phyloP scores from a whole-genome alignment of 2,797 vertebrate species.

The Garrulus glandarius region DNA sequence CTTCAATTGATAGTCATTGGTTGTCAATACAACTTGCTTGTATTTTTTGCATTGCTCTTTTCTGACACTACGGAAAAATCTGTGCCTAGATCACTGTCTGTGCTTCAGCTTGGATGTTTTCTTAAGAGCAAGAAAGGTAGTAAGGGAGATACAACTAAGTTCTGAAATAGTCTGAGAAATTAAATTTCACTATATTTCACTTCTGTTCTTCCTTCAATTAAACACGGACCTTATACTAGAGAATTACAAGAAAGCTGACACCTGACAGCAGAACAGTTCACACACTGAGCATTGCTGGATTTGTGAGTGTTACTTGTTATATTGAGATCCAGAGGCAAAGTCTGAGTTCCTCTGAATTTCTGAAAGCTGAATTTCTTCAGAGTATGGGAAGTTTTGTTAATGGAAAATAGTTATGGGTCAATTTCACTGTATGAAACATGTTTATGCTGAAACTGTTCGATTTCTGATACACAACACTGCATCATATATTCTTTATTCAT shows the following conservation, averaged over 20 bases:
- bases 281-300: neutral
- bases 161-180: neutral
- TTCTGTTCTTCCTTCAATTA: neutral
- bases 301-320: neutral
- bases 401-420: neutral
- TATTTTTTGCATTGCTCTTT: neutral
- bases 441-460: neutral
- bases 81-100: neutral
- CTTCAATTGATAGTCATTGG: neutral
- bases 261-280: neutral
- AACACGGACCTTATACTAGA: neutral
- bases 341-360: neutral
- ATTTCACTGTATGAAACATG: neutral
- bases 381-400: neutral
- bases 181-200: neutral
- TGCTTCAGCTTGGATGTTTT: neutral
- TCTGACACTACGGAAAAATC: neutral
- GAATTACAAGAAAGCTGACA: neutral
- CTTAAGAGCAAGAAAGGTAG: fast-evolving
- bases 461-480: neutral
- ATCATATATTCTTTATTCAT: neutral
- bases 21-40: neutral
- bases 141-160: neutral
- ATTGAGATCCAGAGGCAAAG: neutral
- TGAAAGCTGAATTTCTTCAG: neutral